Evolutionary conservation across 2,113 vertebrate genomes (phyloP), one percentile per base, ranked within the genome.

Genomic region (Seriola rivoliana): DNA sequence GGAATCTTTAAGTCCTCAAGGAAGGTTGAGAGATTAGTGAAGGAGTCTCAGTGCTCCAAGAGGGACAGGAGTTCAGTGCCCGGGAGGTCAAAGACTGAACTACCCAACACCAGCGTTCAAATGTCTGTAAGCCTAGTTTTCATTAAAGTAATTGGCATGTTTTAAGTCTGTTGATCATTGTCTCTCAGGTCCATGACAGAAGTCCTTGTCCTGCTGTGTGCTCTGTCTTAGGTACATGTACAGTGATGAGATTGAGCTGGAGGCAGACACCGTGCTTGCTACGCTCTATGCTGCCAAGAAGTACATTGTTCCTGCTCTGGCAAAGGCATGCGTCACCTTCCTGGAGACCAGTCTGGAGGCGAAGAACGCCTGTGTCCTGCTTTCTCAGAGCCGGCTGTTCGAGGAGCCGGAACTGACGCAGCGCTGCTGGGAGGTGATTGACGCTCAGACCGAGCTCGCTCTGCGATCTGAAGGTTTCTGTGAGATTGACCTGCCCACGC

Each of bases 371-470:
- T 99, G 97, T 1, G 96, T 99, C 36, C 94, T 99, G 91, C 94
- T 99, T 90, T 98, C 97, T 66, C 98, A 99, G 96, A 99, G 97
- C 93, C 94, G 97, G 72, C 96, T 99, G 65, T 99, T 99, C 0
- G 97, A 99, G 94, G 98, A 99, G 92, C 97, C 97, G 0, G 97
- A 98, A 85, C 94, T 99, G 88, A 98, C 96, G 0, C 95, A 97
- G 94, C 96, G 97, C 71, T 99, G 98, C 95, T 99, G 98, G 98
- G 97, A 99, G 90, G 97, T 99, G 85, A 98, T 99, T 1, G 97
- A 99, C 2, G 97, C 97, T 2, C 98, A 99, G 87, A 97, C 98
- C 0, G 97, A 99, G 86, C 96, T 98, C 82, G 97, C 97, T 4
- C 95, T 99, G 70, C 90, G 93, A 14, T 97, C 98, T 0, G 97